A percentile compares a stretch with the other conserved stretches of the same genome.
Evolutionary conservation across 2,797 vertebrate genomes (phyloP).

Genomic region (Molossus alvarezi): DNA sequence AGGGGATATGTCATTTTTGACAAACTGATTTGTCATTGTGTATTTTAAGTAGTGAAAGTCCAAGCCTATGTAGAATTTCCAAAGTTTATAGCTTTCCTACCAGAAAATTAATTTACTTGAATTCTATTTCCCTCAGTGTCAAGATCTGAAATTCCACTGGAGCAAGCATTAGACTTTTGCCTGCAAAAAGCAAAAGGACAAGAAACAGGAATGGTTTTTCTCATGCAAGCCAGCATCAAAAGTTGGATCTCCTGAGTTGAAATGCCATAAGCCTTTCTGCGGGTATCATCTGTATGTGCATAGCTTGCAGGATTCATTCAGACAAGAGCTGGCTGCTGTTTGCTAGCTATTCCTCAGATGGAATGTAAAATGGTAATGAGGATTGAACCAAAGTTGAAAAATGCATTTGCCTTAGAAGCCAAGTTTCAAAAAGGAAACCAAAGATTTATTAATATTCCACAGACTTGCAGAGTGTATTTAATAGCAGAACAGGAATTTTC

Average conservation of each 20-base stretch:
- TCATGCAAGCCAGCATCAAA: neutral
- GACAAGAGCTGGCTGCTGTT: neutral
- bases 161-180: constrained; percentile 1
- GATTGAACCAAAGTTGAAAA: neutral
- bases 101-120: constrained; percentile 42
- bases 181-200: constrained; percentile 20
- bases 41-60: constrained; percentile 40
- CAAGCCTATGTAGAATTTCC: constrained; percentile 5
- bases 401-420: neutral
- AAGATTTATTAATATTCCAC: constrained; percentile 16
- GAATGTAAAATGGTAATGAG: neutral
- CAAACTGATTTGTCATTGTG: neutral
- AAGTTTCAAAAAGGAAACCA: constrained; percentile 26
- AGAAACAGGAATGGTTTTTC: constrained; percentile 36
- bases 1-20: neutral
- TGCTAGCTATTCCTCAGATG: neutral
- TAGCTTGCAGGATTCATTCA: neutral
- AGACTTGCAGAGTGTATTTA: constrained; percentile 20
- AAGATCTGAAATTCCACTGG: constrained; percentile 16
- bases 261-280: neutral
- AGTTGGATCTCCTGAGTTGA: neutral
- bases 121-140: constrained; percentile 19
- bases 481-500: neutral
- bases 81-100: constrained; percentile 45
- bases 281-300: neutral